Conservation (phyloP, 1,140 invertebrate species). For the Procambarus virginalis region DNA sequence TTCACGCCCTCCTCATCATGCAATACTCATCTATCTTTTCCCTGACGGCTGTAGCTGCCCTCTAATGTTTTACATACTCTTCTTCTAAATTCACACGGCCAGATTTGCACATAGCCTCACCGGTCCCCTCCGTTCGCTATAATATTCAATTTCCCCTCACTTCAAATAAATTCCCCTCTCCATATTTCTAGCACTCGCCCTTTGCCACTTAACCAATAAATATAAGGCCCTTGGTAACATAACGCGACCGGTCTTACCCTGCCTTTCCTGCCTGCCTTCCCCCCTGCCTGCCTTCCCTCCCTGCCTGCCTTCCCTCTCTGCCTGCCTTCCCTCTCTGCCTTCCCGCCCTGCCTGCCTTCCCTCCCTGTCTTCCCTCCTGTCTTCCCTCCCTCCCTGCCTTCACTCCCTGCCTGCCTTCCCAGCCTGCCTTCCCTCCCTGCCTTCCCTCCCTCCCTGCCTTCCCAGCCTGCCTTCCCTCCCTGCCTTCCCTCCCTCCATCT, state of each 20-base stretch:
- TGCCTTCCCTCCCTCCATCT: too few relatives aligned
- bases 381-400: too few relatives aligned
- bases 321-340: too few relatives aligned
- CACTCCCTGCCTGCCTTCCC: too few relatives aligned
- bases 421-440: too few relatives aligned
- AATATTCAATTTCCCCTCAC: constrained; percentile 1
- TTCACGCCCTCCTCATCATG: too few relatives aligned
- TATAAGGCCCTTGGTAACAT: neutral
- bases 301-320: too few relatives aligned
- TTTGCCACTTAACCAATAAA: neutral
- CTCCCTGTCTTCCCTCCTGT: too few relatives aligned
- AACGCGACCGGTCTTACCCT: neutral
- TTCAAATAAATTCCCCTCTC: neutral
- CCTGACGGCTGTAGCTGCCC: neutral
- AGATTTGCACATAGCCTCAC: neutral
- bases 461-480: too few relatives aligned
- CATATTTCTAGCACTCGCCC: neutral
- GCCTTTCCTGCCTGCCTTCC: neutral
- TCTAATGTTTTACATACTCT: neutral
- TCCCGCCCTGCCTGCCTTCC: too few relatives aligned
- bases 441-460: too few relatives aligned
- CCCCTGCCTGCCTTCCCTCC: too few relatives aligned
- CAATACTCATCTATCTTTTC: neutral
- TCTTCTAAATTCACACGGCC: neutral
- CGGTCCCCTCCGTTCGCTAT: neutral